A percentile compares a stretch with the other conserved stretches of the same genome.
These are phyloP conservation scores for Bagarius yarrelli DNA, from an alignment of 2,113 vertebrate genomes.

Conservation along the genomic window DNA sequence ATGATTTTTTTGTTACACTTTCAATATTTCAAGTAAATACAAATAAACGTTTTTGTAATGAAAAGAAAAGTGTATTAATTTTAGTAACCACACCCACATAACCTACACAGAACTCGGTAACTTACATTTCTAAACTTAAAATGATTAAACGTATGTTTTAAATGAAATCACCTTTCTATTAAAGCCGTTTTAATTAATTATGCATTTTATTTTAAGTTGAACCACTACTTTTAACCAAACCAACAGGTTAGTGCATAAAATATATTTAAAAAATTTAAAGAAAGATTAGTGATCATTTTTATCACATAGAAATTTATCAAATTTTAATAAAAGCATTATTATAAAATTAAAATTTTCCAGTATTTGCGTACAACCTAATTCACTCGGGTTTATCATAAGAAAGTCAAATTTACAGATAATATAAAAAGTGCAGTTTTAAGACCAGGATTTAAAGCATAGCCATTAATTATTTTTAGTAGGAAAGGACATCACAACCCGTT, in stretches of 20 bases:
- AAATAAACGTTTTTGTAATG: neutral
- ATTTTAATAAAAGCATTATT: neutral
- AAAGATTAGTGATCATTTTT: neutral
- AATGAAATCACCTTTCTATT: too few species aligned
- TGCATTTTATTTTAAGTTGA: too few species aligned
- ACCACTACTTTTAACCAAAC: neutral
- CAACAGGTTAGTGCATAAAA: neutral
- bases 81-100: neutral
- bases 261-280: neutral
- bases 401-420: neutral
- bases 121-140: too few species aligned
- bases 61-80: neutral
- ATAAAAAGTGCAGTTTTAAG: neutral
- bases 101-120: neutral
- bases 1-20: neutral
- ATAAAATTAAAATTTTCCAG: neutral
- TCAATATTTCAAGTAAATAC: neutral
- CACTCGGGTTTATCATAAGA: neutral
- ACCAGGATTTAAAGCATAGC: neutral
- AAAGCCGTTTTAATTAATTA: too few species aligned
- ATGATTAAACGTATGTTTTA: too few species aligned
- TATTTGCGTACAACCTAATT: neutral
- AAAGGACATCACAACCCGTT: neutral
- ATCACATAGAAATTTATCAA: neutral
- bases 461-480: neutral